phyloP scores from a whole-genome alignment of 2,888 invertebrate genomes.

The Molorchus minor region DNA sequence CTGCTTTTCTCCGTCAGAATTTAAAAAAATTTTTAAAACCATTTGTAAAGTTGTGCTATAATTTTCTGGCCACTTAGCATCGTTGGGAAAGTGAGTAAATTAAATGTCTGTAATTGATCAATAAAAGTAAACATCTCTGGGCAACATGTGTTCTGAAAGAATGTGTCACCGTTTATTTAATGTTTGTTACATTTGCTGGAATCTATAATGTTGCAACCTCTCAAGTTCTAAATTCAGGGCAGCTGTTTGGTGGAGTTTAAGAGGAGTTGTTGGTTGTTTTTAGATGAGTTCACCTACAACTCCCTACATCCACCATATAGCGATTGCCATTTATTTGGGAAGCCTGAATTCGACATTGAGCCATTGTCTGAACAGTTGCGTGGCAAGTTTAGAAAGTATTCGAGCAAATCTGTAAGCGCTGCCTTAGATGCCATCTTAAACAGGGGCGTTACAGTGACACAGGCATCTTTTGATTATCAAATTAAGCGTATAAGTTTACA shows the following conservation, averaged over 20 bases:
- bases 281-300: conserved; percentile 32
- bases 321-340: conserved; percentile 20
- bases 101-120: too few relatives aligned
- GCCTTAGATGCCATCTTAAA: conserved; percentile 66
- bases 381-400: conserved; percentile 60
- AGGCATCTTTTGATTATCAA: conserved; percentile 64
- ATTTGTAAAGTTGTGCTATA: too few relatives aligned
- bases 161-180: too few relatives aligned
- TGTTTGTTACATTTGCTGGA: too few relatives aligned
- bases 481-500: conserved; percentile 67
- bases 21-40: too few relatives aligned
- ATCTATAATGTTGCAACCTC: too few relatives aligned
- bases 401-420: conserved; percentile 62
- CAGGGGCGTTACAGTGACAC: conserved; percentile 64
- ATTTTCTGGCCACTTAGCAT: too few relatives aligned
- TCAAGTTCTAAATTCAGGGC: conserved; percentile 33
- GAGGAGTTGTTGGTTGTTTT: conserved; percentile 33
- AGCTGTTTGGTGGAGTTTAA: conserved; percentile 33
- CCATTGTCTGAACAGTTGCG: conserved; percentile 38
- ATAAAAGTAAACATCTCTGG: too few relatives aligned
- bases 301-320: conserved; percentile 31
- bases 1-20: too few relatives aligned
- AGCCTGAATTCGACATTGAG: conserved; percentile 38
- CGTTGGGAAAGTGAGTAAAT: too few relatives aligned
- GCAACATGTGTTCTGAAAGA: too few relatives aligned